Conservation (phyloP, 2,797 vertebrate genomes). For the Rhabdomys pumilio region DNA sequence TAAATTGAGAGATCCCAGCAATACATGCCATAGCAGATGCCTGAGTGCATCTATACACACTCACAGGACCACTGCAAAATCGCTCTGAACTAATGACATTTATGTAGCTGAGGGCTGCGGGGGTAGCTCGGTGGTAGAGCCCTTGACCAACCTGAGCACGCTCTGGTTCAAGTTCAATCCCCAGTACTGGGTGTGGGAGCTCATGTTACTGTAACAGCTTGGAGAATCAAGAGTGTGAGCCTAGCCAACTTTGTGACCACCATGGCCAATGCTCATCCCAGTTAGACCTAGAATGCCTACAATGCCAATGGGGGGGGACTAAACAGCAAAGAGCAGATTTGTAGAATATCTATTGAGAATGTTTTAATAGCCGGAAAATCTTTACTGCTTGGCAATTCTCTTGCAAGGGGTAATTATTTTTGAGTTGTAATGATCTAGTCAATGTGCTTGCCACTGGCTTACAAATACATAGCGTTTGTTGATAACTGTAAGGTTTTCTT, state of each 20-base stretch:
- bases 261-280: background rate
- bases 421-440: slow-evolving; percentile 75
- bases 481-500: slow-evolving; percentile 58
- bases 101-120: background rate
- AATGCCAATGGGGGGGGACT: background rate
- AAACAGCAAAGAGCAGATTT: slow-evolving; percentile 1
- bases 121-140: background rate
- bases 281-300: background rate
- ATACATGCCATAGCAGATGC: background rate
- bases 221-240: background rate
- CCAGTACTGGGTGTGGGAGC: background rate
- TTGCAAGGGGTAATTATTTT: slow-evolving; percentile 78
- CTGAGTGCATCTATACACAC: fast-evolving
- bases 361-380: slow-evolving; percentile 65
- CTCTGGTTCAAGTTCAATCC: background rate
- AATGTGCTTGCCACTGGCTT: slow-evolving; percentile 67
- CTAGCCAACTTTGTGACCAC: background rate
- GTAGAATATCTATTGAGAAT: slow-evolving; percentile 66
- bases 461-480: slow-evolving; percentile 70
- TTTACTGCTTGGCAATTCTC: slow-evolving; percentile 71
- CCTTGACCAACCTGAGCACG: background rate
- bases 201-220: background rate
- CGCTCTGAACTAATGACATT: background rate
- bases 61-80: background rate
- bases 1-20: background rate